phyloP scores from a whole-genome alignment of 2,113 vertebrate genomes.

The Anoplopoma fimbria region DNA sequence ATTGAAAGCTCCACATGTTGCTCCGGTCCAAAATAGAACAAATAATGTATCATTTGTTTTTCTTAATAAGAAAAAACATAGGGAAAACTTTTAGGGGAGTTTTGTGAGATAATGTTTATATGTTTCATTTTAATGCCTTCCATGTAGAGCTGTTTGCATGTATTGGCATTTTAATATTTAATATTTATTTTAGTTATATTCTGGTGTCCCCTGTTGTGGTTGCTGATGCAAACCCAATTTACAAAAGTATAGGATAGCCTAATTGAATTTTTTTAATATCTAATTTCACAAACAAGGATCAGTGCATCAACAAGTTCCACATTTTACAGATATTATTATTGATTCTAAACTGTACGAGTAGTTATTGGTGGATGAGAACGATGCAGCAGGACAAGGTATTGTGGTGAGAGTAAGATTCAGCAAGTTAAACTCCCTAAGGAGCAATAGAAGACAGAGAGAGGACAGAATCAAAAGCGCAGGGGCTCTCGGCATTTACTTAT shows the following conservation, averaged over 20 bases:
- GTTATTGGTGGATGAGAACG: neutral
- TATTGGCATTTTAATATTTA: neutral
- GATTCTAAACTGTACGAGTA: neutral
- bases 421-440: neutral
- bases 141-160: neutral
- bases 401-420: neutral
- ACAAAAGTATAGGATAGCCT: neutral
- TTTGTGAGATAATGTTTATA: neutral
- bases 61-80: neutral
- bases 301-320: neutral
- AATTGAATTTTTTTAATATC: neutral
- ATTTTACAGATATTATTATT: neutral
- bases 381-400: conserved; percentile 1
- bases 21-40: neutral
- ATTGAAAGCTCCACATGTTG: neutral
- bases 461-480: neutral
- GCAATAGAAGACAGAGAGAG: neutral
- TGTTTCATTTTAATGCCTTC: neutral
- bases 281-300: neutral
- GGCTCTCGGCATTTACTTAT: neutral
- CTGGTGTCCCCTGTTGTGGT: neutral
- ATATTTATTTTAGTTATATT: neutral
- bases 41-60: neutral
- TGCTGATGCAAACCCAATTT: neutral
- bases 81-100: neutral